Base-by-base conservation (phyloP, 2,797 vertebrate genomes). In the Rhodeus uyekii region DNA sequence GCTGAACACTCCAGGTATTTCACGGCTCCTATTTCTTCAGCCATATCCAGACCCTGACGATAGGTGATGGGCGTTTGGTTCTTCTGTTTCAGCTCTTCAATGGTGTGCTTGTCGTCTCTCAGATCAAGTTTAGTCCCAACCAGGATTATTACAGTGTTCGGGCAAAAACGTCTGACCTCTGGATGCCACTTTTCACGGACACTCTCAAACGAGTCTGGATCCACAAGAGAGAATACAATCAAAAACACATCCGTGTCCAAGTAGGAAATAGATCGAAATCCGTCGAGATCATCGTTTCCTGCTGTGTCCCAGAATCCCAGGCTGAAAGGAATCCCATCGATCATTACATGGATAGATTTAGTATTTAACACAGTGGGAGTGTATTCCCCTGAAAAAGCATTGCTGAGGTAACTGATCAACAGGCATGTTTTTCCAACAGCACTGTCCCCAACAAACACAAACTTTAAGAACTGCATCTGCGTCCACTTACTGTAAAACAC, bases 361-460 rank as follows among this genome's bases (percentile, higher is more conserved):
- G 2, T 24, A n/a, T 42, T 22, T 3, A 67, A 42, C 10, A 38
- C 36, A 42, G 36, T 42, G 10, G 22, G 2, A 19, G 1, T n/a
- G 19, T 84, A 99, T 18, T 1, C 6, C 64, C 10, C 5, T 67
- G 22, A 22, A 39, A n/a, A 39, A n/a, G 18, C 3, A 9, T 3
- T 2, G 34, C 34, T n/a, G 71, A 18, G 36, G 34, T 65, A 65
- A 1, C 9, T 36, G 8, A 13, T 12, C 12, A 67, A 12, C 14
- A 67, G 36, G 2, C 8, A 1, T n/a, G 5, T 38, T 68, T 27
- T 68, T 3, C 6, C 65, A 9, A 4, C 65, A 42, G n/a, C 14
- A 3, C 0, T 0, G 9, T 39, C 36, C 13, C 38, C 13, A 1
- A 68, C 2, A 2, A 16, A 1, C 38, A 68, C 65, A 68, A n/a